Evolutionary conservation across 2,888 invertebrate species (phyloP).

Genomic region (Leucania comma): DNA sequence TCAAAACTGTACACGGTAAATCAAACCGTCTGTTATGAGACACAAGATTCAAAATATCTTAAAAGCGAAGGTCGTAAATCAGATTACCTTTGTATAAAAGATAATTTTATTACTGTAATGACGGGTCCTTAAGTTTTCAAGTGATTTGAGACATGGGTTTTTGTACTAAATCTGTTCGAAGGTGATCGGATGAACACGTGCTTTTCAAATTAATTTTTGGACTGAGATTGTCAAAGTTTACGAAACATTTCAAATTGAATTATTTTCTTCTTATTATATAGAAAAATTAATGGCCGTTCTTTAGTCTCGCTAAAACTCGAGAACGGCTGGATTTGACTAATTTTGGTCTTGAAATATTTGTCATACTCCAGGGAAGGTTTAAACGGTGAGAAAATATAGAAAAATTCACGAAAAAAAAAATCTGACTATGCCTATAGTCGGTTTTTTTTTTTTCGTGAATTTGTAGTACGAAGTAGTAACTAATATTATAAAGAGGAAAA

Average conservation of each 20-base stretch:
- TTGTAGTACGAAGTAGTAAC: too few species aligned
- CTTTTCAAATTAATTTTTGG: conserved; percentile 54
- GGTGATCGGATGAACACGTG: conserved; percentile 61
- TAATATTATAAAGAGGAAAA: too few species aligned
- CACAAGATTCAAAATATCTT: conserved; percentile 32
- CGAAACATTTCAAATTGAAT: not conserved
- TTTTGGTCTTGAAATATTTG: too few species aligned
- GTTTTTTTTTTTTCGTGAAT: too few species aligned
- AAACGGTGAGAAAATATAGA: too few species aligned
- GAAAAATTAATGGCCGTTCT: too few species aligned
- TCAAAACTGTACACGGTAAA: not conserved
- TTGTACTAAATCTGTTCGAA: conserved; percentile 56
- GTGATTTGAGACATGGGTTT: conserved; percentile 65
- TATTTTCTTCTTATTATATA: too few species aligned
- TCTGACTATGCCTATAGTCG: too few species aligned
- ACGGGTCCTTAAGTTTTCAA: conserved; percentile 61
- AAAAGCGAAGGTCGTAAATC: conserved; percentile 53
- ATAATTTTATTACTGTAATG: conserved; percentile 70
- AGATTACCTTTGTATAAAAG: conserved; percentile 57
- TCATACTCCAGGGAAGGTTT: too few species aligned
- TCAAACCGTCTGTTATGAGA: not conserved
- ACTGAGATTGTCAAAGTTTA: conserved; percentile 55
- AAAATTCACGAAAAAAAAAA: too few species aligned
- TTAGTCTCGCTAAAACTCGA: too few species aligned
- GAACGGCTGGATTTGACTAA: too few species aligned